Evolutionary conservation across 2,113 vertebrate species (phyloP).

Genomic region (Leiothrix lutea): DNA sequence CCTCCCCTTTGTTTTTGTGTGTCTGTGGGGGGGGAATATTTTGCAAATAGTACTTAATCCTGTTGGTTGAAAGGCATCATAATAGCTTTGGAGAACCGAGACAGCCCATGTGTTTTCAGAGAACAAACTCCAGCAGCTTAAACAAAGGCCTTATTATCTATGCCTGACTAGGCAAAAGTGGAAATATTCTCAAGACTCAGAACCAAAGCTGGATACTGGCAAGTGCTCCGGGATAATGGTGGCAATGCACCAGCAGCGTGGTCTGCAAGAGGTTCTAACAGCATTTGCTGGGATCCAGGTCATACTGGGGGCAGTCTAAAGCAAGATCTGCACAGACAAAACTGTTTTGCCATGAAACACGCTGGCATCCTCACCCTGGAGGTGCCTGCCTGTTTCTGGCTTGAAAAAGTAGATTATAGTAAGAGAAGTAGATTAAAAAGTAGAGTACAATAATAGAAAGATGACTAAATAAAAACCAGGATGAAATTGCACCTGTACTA

Average conservation of each 20-base stretch:
- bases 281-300: background rate
- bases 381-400: background rate
- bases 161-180: background rate
- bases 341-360: background rate
- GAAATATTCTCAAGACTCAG: background rate
- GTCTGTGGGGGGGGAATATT: accelerated
- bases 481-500: background rate
- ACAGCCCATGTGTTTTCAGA: background rate
- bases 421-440: background rate
- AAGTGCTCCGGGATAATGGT: background rate
- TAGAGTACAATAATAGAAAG: background rate
- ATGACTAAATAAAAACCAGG: background rate
- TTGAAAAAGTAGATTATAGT: background rate
- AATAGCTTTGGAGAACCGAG: background rate
- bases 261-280: background rate
- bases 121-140: background rate
- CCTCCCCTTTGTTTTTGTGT: accelerated
- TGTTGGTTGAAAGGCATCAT: background rate
- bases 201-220: background rate
- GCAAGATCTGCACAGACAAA: background rate
- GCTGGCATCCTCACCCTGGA: background rate
- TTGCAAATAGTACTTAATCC: background rate
- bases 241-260: background rate
- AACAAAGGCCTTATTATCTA: slow-evolving; percentile 17
- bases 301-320: background rate